Base-by-base conservation (phyloP, 2,888 invertebrate species). In the Eupsilia transversa region DNA sequence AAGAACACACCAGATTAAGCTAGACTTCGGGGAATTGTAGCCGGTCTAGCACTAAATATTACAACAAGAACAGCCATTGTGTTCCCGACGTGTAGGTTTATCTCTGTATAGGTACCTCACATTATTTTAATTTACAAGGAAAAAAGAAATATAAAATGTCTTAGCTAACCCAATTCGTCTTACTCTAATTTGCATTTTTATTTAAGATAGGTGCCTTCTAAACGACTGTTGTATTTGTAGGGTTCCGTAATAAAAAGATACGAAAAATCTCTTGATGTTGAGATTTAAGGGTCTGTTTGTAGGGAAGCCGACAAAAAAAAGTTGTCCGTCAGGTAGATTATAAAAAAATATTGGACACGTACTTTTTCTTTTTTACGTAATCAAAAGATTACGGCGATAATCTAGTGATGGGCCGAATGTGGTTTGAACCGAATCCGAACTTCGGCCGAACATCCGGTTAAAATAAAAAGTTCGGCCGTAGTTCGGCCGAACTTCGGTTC, bases 11-110 rank as follows among this genome's bases (percentile, higher is more conserved):
- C 81, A 82, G 81, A 85, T 85, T 87, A 87, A 79, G 83, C 75
- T 72, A 79, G 81, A 83, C 86, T 84, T 79, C 60, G 52, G 87
- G 86, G 87, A 85, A 87, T 86, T 80, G 81, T 85, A 78, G 79
- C 81, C 76, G 66, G 80, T 74, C 65, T 80, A 79, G 78, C 75
- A 78, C 79, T 87, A 87, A 87, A 86, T 87, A 87, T 87, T 86
- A 83, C 85, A 86, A 79, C 74, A 83, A 74, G 79, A 76, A 78
- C 77, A 77, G 75, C 79, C 56, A 76, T 86, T 83, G 87, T 85
- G 78, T 75, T 82, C 33, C 78, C 56, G 66, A 83, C 82, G 68
- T 78, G 79, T 78, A 68, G 49, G 65, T 64, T 60, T 67, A 73
- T 67, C 38, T 76, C 54, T 70, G 65, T 75, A 63, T 66, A n/a